Evolutionary conservation across 2,888 invertebrate species (phyloP).

Genomic region (Trichacis sp.): DNA sequence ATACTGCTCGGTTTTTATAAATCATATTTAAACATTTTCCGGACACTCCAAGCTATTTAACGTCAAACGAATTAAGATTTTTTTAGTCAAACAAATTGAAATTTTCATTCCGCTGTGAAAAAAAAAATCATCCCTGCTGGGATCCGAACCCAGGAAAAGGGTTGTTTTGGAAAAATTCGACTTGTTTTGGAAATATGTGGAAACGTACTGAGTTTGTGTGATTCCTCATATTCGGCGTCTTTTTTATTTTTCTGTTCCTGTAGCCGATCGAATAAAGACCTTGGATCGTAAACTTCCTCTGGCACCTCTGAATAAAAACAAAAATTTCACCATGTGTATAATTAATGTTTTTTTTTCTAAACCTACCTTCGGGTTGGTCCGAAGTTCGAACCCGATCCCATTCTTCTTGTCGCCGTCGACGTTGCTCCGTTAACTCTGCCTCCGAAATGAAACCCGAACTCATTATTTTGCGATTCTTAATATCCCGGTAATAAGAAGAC

Average conservation of each 20-base stretch:
- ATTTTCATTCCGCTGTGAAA: too few species aligned
- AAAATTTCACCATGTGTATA: too few species aligned
- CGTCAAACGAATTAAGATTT: too few species aligned
- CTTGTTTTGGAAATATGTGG: too few species aligned
- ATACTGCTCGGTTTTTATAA: too few species aligned
- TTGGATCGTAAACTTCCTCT: constrained; percentile 84
- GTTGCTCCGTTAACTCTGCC: constrained; percentile 84
- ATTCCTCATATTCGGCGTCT: constrained; percentile 94
- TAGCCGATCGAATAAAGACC: constrained; percentile 91
- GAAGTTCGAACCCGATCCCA: constrained; percentile 95
- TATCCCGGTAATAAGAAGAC: too few species aligned
- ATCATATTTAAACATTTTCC: too few species aligned
- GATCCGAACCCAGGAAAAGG: too few species aligned
- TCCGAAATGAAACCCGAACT: constrained; percentile 94
- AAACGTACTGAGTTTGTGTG: constrained; percentile 90
- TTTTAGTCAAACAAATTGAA: too few species aligned
- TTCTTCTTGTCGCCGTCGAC: constrained; percentile 89
- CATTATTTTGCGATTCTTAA: constrained; percentile 72
- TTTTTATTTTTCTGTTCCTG: constrained; percentile 93
- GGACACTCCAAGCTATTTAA: too few species aligned
- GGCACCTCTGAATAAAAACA: constrained; percentile 86
- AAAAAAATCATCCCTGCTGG: too few species aligned
- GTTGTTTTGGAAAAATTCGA: too few species aligned
- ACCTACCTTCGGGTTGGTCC: constrained; percentile 77
- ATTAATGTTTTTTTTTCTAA: background rate